Conservation (phyloP, 2,888 invertebrate species). For the Ptychoptera contaminata region DNA sequence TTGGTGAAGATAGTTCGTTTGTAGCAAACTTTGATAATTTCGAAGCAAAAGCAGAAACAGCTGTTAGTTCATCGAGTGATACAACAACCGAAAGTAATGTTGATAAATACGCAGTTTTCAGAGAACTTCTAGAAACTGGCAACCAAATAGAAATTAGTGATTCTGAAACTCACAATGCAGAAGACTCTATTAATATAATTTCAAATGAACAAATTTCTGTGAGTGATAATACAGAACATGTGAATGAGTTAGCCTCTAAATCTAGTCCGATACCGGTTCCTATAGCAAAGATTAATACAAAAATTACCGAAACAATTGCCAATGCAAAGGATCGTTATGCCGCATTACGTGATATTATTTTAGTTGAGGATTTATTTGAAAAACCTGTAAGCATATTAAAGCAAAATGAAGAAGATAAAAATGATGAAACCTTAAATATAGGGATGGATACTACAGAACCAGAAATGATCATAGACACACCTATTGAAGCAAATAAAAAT, state of each 20-base stretch:
- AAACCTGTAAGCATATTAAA: slow-evolving; percentile 21
- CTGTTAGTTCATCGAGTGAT: slow-evolving; percentile 9
- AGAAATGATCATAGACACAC: slow-evolving; percentile 11
- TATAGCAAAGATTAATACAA: slow-evolving; percentile 32
- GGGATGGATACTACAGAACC: slow-evolving; percentile 19
- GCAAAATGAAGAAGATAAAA: slow-evolving; percentile 4
- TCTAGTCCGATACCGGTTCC: slow-evolving; percentile 9
- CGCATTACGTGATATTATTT: slow-evolving; percentile 60
- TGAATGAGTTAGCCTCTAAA: too few relatives aligned
- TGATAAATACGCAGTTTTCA: slow-evolving; percentile 76
- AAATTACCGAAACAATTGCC: slow-evolving; percentile 31
- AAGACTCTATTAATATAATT: not conserved
- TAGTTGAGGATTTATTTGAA: slow-evolving; percentile 41
- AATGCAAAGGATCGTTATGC: slow-evolving; percentile 60
- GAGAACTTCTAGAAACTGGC: slow-evolving; percentile 69
- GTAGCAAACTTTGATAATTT: slow-evolving; percentile 53
- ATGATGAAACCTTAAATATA: not conserved
- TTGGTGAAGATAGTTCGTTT: slow-evolving; percentile 38
- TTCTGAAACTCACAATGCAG: slow-evolving; percentile 12
- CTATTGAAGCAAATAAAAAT: slow-evolving; percentile 33
- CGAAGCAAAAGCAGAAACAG: slow-evolving; percentile 18
- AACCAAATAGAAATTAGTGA: slow-evolving; percentile 34
- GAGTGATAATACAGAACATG: too few relatives aligned
- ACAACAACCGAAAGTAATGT: slow-evolving; percentile 23
- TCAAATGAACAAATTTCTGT: not conserved